A percentile compares a stretch with the other conserved stretches of the same genome.
Conservation (phyloP, 2,888 invertebrate species). For the Stomorhina lunata region DNA sequence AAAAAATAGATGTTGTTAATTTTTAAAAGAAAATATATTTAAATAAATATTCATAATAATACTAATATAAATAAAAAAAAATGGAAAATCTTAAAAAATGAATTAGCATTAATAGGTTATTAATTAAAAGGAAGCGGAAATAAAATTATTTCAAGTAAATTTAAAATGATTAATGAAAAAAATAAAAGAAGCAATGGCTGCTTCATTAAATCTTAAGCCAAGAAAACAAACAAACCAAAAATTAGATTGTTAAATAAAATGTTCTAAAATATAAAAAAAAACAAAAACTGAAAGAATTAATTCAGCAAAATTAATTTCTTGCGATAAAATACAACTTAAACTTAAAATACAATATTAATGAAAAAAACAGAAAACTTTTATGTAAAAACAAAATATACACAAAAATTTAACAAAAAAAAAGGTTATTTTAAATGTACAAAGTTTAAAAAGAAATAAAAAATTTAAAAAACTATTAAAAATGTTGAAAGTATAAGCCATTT, state of each 20-base stretch:
- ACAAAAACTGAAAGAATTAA: constrained; percentile 12
- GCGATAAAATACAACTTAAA: background rate
- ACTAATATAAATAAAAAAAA: constrained; percentile 43
- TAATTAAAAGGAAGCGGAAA: constrained; percentile 53
- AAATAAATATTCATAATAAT: constrained; percentile 28
- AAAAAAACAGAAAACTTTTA: constrained; percentile 31
- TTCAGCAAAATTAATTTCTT: constrained; percentile 19
- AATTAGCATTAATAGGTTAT: constrained; percentile 53
- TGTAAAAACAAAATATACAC: constrained; percentile 55
- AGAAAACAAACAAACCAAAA: constrained; percentile 44
- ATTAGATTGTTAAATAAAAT: constrained; percentile 58
- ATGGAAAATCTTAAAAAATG: no score
- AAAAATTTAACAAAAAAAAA: constrained; percentile 9
- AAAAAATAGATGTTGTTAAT: constrained; percentile 65
- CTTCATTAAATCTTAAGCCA: constrained; percentile 50
- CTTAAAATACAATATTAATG: background rate
- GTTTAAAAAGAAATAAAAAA: background rate
- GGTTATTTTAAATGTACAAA: constrained; percentile 58
- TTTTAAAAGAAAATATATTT: constrained; percentile 52
- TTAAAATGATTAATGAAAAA: background rate
- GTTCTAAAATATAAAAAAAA: constrained; percentile 45
- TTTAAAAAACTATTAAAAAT: background rate
- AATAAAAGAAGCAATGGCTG: constrained; percentile 40
- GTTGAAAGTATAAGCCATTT: background rate
- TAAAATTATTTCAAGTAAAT: constrained; percentile 5